These are phyloP conservation scores for Oncorhynchus nerka DNA, from an alignment of 2,113 vertebrate species.

Conservation along the genomic window DNA sequence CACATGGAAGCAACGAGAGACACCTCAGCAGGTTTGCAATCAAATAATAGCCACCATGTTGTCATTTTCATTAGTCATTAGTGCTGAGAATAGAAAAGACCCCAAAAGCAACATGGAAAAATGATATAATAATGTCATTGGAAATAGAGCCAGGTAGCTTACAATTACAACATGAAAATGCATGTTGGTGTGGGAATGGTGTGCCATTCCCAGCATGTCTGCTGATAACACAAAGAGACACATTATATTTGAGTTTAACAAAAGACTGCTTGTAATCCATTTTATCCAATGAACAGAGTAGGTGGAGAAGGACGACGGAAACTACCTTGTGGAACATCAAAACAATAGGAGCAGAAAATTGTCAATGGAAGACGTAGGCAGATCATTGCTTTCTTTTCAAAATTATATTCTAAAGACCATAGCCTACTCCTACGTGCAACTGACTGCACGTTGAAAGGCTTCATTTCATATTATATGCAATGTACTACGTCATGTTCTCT, in stretches of 20 bases:
- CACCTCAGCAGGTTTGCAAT: not conserved
- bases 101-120: not conserved
- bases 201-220: not conserved
- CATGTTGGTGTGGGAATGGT: not conserved
- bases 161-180: not conserved
- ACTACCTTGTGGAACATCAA: not conserved
- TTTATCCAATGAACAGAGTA: slow-evolving; percentile 12
- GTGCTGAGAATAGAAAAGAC: not conserved
- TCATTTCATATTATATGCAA: no score
- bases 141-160: not conserved
- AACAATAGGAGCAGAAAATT: slow-evolving; percentile 1
- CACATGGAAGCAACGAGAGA: not conserved
- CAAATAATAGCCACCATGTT: not conserved
- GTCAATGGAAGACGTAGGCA: not conserved
- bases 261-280: slow-evolving; percentile 17
- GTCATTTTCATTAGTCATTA: not conserved
- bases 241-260: not conserved
- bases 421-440: no score
- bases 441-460: no score
- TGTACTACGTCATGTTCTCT: not conserved
- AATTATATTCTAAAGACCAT: not conserved
- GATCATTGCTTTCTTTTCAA: not conserved
- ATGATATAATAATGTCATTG: not conserved
- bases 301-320: not conserved
- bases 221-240: slow-evolving; percentile 3